Conservation (phyloP, 1,140 invertebrate species). For the Daktulosphaira vitifoliae region DNA sequence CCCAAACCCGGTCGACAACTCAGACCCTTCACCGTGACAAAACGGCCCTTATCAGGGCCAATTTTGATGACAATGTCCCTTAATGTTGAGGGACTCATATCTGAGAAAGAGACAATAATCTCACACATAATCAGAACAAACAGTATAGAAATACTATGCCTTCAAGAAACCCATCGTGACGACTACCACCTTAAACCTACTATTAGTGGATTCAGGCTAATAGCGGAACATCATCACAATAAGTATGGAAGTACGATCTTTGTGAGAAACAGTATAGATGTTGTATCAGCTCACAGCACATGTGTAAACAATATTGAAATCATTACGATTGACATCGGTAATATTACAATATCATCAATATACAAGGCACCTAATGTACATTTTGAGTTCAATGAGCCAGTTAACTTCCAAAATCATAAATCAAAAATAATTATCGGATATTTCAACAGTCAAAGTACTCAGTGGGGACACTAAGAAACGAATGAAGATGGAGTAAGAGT, state of each 20-base stretch:
- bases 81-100: conserved; percentile 32
- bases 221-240: conserved; percentile 11
- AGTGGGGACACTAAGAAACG: conserved; percentile 19
- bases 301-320: conserved; percentile 31
- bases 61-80: conserved; percentile 13
- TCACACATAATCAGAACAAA: conserved; percentile 9
- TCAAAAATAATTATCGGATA: conserved; percentile 10
- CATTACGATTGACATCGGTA: conserved; percentile 1
- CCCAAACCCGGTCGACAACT: conserved; percentile 5
- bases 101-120: conserved; percentile 12
- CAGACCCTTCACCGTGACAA: background rate
- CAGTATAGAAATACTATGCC: conserved; percentile 2
- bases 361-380: conserved; percentile 27
- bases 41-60: conserved; percentile 25
- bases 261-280: conserved; percentile 5
- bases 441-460: conserved; percentile 9
- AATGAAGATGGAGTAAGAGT: conserved; percentile 26
- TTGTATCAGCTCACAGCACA: conserved; percentile 11
- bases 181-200: conserved; percentile 4
- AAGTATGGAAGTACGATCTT: conserved; percentile 30
- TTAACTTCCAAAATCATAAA: conserved; percentile 22
- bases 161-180: conserved; percentile 29
- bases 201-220: conserved; percentile 16
- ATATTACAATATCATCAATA: conserved; percentile 17
- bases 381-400: conserved; percentile 18